Evolutionary conservation across 2,888 invertebrate species (phyloP).

Genomic region (Phaonia tiefii): DNA sequence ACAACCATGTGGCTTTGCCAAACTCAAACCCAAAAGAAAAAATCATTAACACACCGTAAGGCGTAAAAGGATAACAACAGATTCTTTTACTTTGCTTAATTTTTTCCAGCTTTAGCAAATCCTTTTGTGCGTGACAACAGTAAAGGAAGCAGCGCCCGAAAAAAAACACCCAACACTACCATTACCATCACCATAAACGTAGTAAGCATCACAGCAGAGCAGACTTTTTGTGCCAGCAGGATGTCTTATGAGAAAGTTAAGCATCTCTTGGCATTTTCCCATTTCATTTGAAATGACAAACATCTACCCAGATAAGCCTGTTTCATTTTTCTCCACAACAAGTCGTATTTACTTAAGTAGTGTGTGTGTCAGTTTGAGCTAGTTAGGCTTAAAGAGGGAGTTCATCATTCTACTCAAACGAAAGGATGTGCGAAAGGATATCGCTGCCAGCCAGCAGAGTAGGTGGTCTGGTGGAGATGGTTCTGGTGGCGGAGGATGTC

Average conservation of each 20-base stretch:
- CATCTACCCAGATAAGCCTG: slow-evolving; percentile 62
- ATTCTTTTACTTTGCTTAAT: slow-evolving; percentile 71
- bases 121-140: slow-evolving; percentile 78
- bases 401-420: slow-evolving; percentile 44
- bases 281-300: slow-evolving; percentile 61
- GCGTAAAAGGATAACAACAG: slow-evolving; percentile 76
- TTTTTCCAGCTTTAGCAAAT: slow-evolving; percentile 67
- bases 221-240: slow-evolving; percentile 48
- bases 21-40: slow-evolving; percentile 63
- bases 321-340: slow-evolving; percentile 39
- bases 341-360: slow-evolving; percentile 63
- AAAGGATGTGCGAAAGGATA: slow-evolving; percentile 66
- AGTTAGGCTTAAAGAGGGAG: slow-evolving; percentile 45
- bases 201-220: slow-evolving; percentile 38
- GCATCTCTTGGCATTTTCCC: slow-evolving; percentile 62
- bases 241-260: slow-evolving; percentile 65
- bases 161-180: slow-evolving; percentile 30
- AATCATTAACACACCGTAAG: slow-evolving; percentile 79
- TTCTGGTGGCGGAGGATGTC: slow-evolving; percentile 22
- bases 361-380: too few species aligned
- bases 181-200: slow-evolving; percentile 41
- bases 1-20: slow-evolving; percentile 25
- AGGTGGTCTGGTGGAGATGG: background rate
- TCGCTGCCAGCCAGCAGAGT: background rate
- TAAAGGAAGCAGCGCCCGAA: slow-evolving; percentile 36